Evolutionary conservation across 2,113 vertebrate genomes (phyloP), one percentile per base, ranked within the genome.

Genomic region (Leiothrix lutea): DNA sequence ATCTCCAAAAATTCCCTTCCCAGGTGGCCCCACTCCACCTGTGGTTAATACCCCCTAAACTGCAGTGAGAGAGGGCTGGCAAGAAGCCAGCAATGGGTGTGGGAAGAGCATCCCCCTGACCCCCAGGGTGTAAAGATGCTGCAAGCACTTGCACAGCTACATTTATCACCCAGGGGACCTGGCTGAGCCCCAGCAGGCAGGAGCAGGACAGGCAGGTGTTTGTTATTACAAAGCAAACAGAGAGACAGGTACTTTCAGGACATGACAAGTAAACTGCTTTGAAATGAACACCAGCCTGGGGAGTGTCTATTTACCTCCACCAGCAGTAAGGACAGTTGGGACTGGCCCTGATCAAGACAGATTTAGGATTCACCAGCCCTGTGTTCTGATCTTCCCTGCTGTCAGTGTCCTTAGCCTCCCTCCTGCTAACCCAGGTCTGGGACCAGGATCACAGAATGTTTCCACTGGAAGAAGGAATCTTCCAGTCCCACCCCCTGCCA

Each of bases 31-130:
- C 20, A 7, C 17, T 61, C 36, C 29, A 16, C 5, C 9, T 54
- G 25, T 1, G 1, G 23, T 42, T 75, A 50, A 35, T 21, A 5
- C 5, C 23, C 14, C 3, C 5, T 25, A 31, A 85, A 80, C 0
- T 3, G 0, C 38, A 72, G 72, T 2, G 38, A 57, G 6, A 8
- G 3, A 86, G 17, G 15, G 25, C 28, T 24, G 36, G n/a, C 13
- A 48, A 48, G 26, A 47, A 90, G 40, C 8, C 24, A 53, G 38
- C 3, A 5, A 33, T 13, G 42, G 17, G 8, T 44, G 24, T 22
- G 26, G 23, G n/a, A 90, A 80, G 23, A 67, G 12, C 42, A 91
- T 44, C 28, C 54, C 60, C 38, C 15, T 14, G 6, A 70, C 11
- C 17, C 12, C 42, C 40, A 35, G 11, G 8, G 33, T 28, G 16